Base-by-base conservation (phyloP, 2,888 invertebrate species). In the Andrena flavipes region DNA sequence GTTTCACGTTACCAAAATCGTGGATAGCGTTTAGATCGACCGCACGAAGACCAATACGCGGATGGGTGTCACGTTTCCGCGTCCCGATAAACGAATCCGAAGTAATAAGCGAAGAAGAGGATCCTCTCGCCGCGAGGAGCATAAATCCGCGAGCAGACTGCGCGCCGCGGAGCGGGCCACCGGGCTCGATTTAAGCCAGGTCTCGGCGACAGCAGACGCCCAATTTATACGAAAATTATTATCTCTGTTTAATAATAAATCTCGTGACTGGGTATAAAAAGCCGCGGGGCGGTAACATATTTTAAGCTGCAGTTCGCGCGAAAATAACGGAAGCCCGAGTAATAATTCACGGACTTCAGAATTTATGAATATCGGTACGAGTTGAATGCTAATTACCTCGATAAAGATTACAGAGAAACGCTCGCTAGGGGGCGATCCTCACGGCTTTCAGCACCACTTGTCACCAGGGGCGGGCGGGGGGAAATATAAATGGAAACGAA, bases 321-420 rank as follows among this genome's bases (percentile, higher is more conserved):
- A 16, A 23, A 49, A 42, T 33, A 49, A 49, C 60, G n/a, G 49
- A 30, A 51, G 35, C 23, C 5, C 8, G 48, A 0, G 29, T 10
- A 33, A 51, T 35, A 73, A 73, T 59, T 49, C 49, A 23, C 49
- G 5, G 48, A 3, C 13, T 4, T 1, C 0, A 1, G 16, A 26
- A 63, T 76, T 78, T 68, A 76, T 68, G 49, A 68, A 62, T 67
- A 29, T 73, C 33, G 33, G 63, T 56, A 30, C 26, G n/a, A 20
- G 60, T 75, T 69, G 59, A 62, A 75, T 33, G 69, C 75, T 69
- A 75, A 69, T 75, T 60, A 69, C 69, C 8, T 49, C n/a, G 49
- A 26, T 60, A 33, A 69, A 59, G 69, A 75, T 49, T 75, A 75
- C 62, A 42, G 42, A 42, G 42, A 75, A 75, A 23, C 62, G 48